Conservation (phyloP, 23 tunicate genomes). For the Oikopleura vanhoeffeni region DNA sequence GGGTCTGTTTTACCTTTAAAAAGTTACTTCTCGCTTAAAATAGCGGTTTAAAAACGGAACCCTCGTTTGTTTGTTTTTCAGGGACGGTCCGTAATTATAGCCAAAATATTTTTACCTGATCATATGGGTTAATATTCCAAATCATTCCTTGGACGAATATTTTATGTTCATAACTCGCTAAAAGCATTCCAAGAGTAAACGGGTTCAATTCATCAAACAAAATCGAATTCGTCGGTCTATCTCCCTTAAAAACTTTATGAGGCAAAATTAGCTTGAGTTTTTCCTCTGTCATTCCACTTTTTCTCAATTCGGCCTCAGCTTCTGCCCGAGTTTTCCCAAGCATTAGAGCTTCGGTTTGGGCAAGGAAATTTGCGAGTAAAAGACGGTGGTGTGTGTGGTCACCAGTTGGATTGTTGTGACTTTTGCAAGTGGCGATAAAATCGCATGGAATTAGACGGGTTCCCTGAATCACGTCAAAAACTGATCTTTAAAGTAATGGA, state of each 20-base stretch:
- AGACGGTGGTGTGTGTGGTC: conserved; percentile 23
- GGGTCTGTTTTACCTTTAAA: no score
- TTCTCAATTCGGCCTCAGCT: conserved; percentile 45
- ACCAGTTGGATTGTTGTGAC: conserved; percentile 11
- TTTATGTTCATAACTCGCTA: conserved; percentile 83
- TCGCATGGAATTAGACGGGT: neutral
- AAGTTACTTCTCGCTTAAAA: no score
- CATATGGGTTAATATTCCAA: conserved; percentile 93
- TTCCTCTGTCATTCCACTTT: conserved; percentile 33
- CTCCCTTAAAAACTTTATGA: conserved; percentile 56
- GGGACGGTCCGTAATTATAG: no score
- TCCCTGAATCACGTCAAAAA: no score
- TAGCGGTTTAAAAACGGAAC: no score
- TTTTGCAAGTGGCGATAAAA: conserved; percentile 8
- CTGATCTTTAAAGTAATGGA: no score
- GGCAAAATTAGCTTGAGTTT: conserved; percentile 48
- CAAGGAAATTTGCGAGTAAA: conserved; percentile 78
- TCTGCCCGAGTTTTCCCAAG: conserved; percentile 56
- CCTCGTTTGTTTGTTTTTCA: no score
- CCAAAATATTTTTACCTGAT: no score
- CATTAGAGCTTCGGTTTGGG: conserved; percentile 98
- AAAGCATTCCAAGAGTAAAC: conserved; percentile 53
- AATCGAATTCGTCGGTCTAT: conserved; percentile 84
- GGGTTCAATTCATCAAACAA: conserved; percentile 70
- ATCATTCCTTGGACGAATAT: conserved; percentile 90